Base-by-base conservation (phyloP, 2,113 vertebrate species). In the Nymphicus hollandicus region DNA sequence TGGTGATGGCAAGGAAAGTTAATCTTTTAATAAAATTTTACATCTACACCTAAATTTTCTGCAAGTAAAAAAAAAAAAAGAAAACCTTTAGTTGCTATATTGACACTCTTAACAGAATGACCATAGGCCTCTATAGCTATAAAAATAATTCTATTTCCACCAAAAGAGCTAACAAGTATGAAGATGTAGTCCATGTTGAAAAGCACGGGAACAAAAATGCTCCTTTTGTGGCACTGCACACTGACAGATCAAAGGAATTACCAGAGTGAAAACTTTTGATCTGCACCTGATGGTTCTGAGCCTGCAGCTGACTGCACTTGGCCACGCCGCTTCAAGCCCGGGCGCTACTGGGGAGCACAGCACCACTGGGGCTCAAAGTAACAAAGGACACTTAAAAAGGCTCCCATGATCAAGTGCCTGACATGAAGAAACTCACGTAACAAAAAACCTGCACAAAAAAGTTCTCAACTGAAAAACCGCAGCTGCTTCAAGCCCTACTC, bases 361-460 rank as follows among this genome's bases (percentile, higher is more conserved):
- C 8, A 0, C 24, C 52, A 35, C 79, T 10, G 17, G 56, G 73
- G 71, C 79, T 91, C 72, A 28, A 17, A 14, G 76, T 65, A 60
- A 78, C 39, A 15, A 96, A 93, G 94, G 95, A 92, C 95, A 96
- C 96, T 96, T 86, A 33, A 66, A 97, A 97, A 90, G 92, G 95
- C 95, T 97, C 93, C 95, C 81, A 22, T 7, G 81, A 88, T 76
- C 93, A 85, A 91, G 92, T 52, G 84, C 81, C 10, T 69, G 79
- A 73, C 43, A 60, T 29, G 73, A 91, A 95, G 83, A 50, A 95
- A 92, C 83, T 89, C 81, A 60, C 3, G 0, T 25, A 56, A 73
- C 49, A 66, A 81, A 68, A 70, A 28, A 6, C 13, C 43, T 6
- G 65, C 35, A 80, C 19, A 61, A 47, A 88, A 58, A 86, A 87